Evolutionary conservation across 2,797 vertebrate species (phyloP), one percentile per base, ranked within the genome.

Genomic region (Rhinogobio ventralis): DNA sequence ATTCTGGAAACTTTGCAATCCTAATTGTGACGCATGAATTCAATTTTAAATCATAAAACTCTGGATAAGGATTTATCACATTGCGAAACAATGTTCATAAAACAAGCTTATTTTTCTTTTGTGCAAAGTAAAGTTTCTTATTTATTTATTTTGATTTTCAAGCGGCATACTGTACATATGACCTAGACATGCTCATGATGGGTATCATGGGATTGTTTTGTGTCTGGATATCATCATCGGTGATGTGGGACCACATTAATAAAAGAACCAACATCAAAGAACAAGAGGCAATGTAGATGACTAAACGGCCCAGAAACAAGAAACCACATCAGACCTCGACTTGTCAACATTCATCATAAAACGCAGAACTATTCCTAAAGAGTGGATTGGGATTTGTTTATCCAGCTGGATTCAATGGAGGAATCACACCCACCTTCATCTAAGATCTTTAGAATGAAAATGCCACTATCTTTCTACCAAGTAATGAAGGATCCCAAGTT

Each of bases 241-340:
- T 39, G 72, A 83, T 69, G 72, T 14, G 17, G 19, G 19, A 72
- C 53, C 53, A 33, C 71, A 74, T 46, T 82, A 83, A 76, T 55
- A 77, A 57, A 33, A 68, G n/a, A 57, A 20, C 25, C 4, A 30
- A 42, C 62, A 68, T 84, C 73, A 84, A 57, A 77, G 49, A 69
- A 23, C 36, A 30, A 45, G 17, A 67, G 19, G n/a, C 62, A 53
- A 42, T 10, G 33, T 1, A 19, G 5, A 33, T 46, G 46, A 28
- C 72, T 42, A 83, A 83, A 83, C 57, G 75, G 17, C 30, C 10
- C 30, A 67, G 30, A 42, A 23, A 2, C 81, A 67, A 25, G 11
- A 83, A 83, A 76, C 82, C 73, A 77, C 82, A 83, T 76, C 62
- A 68, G 33, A 57, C 8, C 14, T 75, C 45, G 20, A 51, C 20